phyloP scores from a whole-genome alignment of 2,797 vertebrate genomes.

The Acridotheres tristis region DNA sequence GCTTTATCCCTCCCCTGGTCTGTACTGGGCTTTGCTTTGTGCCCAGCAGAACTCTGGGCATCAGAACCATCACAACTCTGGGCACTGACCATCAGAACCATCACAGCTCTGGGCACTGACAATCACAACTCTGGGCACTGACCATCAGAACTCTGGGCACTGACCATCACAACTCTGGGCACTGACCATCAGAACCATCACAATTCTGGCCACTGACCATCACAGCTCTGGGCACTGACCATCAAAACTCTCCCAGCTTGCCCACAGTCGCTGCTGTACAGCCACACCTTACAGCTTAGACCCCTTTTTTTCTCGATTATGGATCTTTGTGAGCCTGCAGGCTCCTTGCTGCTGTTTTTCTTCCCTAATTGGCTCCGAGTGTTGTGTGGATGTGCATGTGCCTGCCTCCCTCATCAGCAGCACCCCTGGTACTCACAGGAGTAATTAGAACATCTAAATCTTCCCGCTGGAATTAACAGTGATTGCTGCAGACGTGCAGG shows the following conservation, averaged over 20 bases:
- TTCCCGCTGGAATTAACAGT: neutral
- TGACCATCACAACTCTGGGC: neutral
- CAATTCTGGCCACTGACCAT: neutral
- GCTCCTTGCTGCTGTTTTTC: slow-evolving; percentile 27
- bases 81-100: neutral
- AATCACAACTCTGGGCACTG: fast-evolving
- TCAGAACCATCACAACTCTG: too few species aligned
- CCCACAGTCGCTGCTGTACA: neutral
- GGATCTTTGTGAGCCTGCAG: neutral
- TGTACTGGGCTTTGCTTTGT: neutral
- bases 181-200: too few species aligned
- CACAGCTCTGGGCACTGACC: neutral
- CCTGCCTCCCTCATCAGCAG: slow-evolving; percentile 62
- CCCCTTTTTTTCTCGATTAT: fast-evolving
- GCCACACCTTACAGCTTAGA: neutral
- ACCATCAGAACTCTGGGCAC: neutral
- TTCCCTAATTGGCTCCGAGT: slow-evolving; percentile 27
- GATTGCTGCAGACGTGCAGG: slow-evolving; percentile 22
- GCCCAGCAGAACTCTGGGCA: neutral
- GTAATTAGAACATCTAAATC: slow-evolving; percentile 67
- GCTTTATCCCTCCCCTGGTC: neutral
- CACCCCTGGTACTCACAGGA: slow-evolving; percentile 32
- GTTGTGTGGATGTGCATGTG: slow-evolving; percentile 16
- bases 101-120: neutral
- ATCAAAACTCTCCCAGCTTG: neutral